phyloP scores from a whole-genome alignment of 2,113 vertebrate species.

The Scophthalmus maximus region DNA sequence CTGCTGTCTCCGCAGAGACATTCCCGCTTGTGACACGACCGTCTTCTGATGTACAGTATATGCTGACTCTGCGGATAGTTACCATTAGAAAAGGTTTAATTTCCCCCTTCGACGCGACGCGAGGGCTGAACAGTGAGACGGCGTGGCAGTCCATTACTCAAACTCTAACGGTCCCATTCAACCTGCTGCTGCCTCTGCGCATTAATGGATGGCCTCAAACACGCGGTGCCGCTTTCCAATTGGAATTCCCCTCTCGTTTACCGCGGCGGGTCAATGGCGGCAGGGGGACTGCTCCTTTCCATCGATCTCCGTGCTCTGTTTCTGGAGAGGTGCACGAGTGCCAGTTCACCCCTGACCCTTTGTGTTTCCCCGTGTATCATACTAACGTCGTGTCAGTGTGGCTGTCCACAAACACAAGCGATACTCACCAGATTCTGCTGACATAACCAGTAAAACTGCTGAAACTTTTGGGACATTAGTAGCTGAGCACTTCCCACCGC shows the following conservation, averaged over 20 bases:
- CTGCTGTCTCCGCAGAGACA: not conserved
- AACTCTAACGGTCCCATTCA: slow-evolving; percentile 45
- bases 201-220: slow-evolving; percentile 57
- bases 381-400: slow-evolving; percentile 19
- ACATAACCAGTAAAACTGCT: slow-evolving; percentile 99
- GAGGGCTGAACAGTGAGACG: slow-evolving; percentile 61
- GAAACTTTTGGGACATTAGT: slow-evolving; percentile 99
- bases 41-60: slow-evolving; percentile 9
- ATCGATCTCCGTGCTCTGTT: slow-evolving; percentile 69
- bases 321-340: slow-evolving; percentile 55
- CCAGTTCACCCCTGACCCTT: slow-evolving; percentile 31
- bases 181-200: slow-evolving; percentile 60
- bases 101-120: slow-evolving; percentile 44
- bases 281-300: slow-evolving; percentile 45
- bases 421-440: slow-evolving; percentile 98
- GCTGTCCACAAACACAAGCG: not conserved
- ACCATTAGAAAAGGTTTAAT: slow-evolving; percentile 43
- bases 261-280: slow-evolving; percentile 54
- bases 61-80: slow-evolving; percentile 46
- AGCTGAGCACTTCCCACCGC: slow-evolving; percentile 98
- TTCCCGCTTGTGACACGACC: not conserved
- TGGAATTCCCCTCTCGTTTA: slow-evolving; percentile 77
- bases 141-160: slow-evolving; percentile 68
- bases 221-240: slow-evolving; percentile 61
- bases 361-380: slow-evolving; percentile 18